Evolutionary conservation across 2,797 vertebrate genomes (phyloP).

Genomic region (Pitangus sulphuratus): DNA sequence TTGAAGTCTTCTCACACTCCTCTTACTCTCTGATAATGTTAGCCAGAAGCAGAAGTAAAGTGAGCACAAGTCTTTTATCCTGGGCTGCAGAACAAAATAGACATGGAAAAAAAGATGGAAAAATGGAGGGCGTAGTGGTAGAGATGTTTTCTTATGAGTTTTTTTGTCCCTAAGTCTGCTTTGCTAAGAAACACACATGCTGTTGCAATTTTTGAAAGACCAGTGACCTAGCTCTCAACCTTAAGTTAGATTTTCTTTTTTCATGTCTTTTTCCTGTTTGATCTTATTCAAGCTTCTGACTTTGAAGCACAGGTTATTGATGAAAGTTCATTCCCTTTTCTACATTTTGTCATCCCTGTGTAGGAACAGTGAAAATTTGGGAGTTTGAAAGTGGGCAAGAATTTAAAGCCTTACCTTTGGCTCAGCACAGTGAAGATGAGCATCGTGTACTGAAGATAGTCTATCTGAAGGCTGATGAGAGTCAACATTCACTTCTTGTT

Average conservation of each 20-base stretch:
- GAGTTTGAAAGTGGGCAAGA: constrained; percentile 75
- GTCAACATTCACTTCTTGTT: constrained; percentile 58
- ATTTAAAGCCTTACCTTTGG: constrained; percentile 59
- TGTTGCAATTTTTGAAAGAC: background rate
- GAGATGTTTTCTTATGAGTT: background rate
- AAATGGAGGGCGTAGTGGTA: background rate
- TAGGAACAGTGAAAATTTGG: constrained; percentile 79
- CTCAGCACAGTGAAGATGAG: constrained; percentile 46
- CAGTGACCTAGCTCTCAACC: background rate
- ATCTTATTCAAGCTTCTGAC: background rate
- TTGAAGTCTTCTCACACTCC: background rate
- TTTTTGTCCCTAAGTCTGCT: background rate
- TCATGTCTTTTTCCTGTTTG: background rate
- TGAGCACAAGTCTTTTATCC: background rate
- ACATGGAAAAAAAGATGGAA: background rate
- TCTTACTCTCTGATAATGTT: background rate
- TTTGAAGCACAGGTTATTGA: background rate
- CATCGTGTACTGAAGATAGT: constrained; percentile 44
- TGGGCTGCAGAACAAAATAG: background rate
- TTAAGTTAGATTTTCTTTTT: background rate
- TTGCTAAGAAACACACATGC: background rate
- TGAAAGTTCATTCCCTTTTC: background rate
- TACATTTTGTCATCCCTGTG: background rate
- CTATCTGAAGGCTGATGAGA: constrained; percentile 62
- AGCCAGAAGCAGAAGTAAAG: background rate